phyloP scores from a whole-genome alignment of 2,113 vertebrate species.

The Scalopus aquaticus region DNA sequence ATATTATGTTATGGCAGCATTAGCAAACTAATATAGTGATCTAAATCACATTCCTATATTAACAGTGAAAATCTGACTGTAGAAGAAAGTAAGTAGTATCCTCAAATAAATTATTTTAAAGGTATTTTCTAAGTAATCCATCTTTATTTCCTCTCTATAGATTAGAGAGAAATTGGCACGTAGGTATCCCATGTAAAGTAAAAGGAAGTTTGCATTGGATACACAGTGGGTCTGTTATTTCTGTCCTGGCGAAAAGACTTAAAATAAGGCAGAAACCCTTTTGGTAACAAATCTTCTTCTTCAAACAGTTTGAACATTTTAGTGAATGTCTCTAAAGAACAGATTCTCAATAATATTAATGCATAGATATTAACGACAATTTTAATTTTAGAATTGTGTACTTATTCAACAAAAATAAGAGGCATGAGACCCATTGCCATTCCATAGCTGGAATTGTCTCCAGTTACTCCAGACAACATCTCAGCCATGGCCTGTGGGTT shows the following conservation, averaged over 20 bases:
- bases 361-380: not conserved
- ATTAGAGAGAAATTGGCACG: not conserved
- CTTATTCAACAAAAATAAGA: not conserved
- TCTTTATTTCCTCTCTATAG: not conserved
- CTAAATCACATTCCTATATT: not conserved
- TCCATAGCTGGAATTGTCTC: not conserved
- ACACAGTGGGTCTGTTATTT: not conserved
- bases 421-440: not conserved
- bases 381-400: not conserved
- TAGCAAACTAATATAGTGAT: not conserved
- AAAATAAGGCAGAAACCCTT: not conserved
- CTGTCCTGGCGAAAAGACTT: not conserved
- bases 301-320: not conserved
- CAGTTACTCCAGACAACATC: not conserved
- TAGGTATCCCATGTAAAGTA: not conserved
- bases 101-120: not conserved
- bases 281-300: not conserved
- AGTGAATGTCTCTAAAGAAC: not conserved
- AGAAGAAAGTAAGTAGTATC: not conserved
- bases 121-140: not conserved
- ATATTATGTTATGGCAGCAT: not conserved
- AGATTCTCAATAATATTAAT: not conserved
- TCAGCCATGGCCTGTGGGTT: accelerated
- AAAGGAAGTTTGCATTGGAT: not conserved
- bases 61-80: not conserved